Base-by-base conservation (phyloP, 2,113 vertebrate genomes). In the Phrynosoma platyrhinos region DNA sequence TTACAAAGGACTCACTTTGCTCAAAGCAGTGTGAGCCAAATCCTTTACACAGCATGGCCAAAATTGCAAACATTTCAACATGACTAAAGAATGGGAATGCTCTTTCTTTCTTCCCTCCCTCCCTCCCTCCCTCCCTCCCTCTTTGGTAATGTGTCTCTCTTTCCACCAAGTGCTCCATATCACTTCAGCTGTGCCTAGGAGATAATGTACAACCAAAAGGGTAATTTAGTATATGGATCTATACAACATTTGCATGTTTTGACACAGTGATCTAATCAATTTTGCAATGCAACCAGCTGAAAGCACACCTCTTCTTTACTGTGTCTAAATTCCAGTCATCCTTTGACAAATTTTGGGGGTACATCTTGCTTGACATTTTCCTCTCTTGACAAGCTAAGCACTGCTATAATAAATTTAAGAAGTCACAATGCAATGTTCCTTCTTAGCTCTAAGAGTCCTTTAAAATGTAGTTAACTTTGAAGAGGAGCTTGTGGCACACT, bases 351-450 rank as follows among this genome's bases (percentile, higher is more conserved):
- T 71, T 72, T 62, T 72, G 27, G 69, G 42, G 69, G 40, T 74
- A 78, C 74, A 32, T 7, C 20, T 75, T 16, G 36, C 53, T 78
- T 5, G 25, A 21, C 27, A 21, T 18, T 52, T 72, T 77, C 36
- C 40, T 47, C 1, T 75, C 81, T 58, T 40, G 9, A 25, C n/a
- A 58, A 74, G 21, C 52, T 58, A 55, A 84, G 72, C 9, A 25
- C n/a, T 75, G n/a, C 20, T 16, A 42, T 14, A 88, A 82, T 18
- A 82, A 21, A 62, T 32, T 89, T 80, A 53, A 75, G 1, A 53
- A 75, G 1, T 87, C 84, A 85, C 71, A 75, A 68, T 71, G 90
- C 52, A 89, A 87, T 87, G 83, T 83, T 76, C n/a, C 47, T 89
- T 85, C 82, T 88, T 87, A 64, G 85, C 90, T n/a, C 9, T 42